These are phyloP conservation scores for Emydocephalus ijimae DNA, from an alignment of 2,113 vertebrate genomes.

Conservation along the genomic window DNA sequence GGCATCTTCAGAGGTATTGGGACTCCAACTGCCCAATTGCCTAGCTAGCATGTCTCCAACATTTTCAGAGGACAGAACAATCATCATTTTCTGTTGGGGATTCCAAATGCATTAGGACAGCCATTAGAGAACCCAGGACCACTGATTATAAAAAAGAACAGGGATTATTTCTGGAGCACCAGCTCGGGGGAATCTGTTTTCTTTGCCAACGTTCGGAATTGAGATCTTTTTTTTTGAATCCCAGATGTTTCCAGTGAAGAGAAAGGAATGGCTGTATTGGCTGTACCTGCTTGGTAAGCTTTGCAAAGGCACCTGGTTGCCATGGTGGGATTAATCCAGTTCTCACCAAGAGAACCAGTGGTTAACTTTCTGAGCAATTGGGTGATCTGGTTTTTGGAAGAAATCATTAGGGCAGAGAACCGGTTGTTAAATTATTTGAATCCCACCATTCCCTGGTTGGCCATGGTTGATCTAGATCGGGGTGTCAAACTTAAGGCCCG, in stretches of 20 bases:
- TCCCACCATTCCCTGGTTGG: background rate
- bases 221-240: background rate
- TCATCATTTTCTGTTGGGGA: background rate
- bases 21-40: background rate
- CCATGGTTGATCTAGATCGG: background rate
- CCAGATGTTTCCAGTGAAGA: background rate
- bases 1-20: background rate
- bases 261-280: background rate
- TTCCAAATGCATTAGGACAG: background rate
- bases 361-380: no score
- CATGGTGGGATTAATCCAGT: no score
- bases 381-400: no score
- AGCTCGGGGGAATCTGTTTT: background rate
- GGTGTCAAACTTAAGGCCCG: no score
- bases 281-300: background rate
- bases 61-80: background rate
- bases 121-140: background rate
- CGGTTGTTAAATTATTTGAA: no score
- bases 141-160: slow-evolving; percentile 6
- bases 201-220: background rate
- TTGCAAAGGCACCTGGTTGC: background rate
- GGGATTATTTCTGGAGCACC: background rate
- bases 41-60: background rate
- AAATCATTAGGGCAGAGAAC: no score
- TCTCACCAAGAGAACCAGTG: no score